A percentile compares a stretch with the other conserved stretches of the same genome.
Evolutionary conservation across 1,140 invertebrate species (phyloP).

Genomic region (Holcopasites calliopsidis): DNA sequence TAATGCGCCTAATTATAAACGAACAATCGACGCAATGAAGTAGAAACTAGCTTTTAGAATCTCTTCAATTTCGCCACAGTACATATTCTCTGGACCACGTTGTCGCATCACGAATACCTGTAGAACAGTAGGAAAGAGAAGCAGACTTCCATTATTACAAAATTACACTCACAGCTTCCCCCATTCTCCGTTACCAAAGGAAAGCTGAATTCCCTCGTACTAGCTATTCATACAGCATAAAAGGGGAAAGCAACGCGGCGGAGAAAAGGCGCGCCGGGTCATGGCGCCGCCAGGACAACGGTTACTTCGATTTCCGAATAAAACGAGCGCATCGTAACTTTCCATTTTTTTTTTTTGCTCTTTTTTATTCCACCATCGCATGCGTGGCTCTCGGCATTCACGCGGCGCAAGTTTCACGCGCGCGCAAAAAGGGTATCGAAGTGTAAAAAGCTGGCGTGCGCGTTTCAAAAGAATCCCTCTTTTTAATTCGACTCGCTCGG

Average conservation of each 20-base stretch:
- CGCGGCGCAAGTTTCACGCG: slow-evolving; percentile 12
- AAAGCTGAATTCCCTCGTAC: neutral
- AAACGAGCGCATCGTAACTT: slow-evolving; percentile 25
- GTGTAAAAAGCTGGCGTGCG: slow-evolving; percentile 48
- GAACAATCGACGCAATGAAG: too few relatives aligned
- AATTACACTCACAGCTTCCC: neutral
- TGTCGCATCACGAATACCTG: too few relatives aligned
- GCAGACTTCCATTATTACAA: neutral
- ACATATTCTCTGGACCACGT: too few relatives aligned
- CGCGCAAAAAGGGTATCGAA: slow-evolving; percentile 36
- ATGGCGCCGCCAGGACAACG: slow-evolving; percentile 45
- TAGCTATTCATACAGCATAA: slow-evolving; percentile 5
- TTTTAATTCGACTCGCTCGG: slow-evolving; percentile 48
- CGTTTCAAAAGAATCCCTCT: slow-evolving; percentile 43
- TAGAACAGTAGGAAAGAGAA: neutral
- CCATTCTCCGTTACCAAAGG: neutral
- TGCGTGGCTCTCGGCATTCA: slow-evolving; percentile 45
- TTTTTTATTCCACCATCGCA: neutral
- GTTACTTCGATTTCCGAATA: slow-evolving; percentile 57
- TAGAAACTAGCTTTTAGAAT: too few relatives aligned
- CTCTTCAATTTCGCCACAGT: too few relatives aligned
- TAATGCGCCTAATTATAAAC: too few relatives aligned
- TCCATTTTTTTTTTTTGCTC: slow-evolving; percentile 1
- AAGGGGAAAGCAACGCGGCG: neutral
- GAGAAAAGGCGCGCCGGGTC: slow-evolving; percentile 27